Conservation (phyloP, 2,797 vertebrate genomes). For the Tolypeutes matacus region DNA sequence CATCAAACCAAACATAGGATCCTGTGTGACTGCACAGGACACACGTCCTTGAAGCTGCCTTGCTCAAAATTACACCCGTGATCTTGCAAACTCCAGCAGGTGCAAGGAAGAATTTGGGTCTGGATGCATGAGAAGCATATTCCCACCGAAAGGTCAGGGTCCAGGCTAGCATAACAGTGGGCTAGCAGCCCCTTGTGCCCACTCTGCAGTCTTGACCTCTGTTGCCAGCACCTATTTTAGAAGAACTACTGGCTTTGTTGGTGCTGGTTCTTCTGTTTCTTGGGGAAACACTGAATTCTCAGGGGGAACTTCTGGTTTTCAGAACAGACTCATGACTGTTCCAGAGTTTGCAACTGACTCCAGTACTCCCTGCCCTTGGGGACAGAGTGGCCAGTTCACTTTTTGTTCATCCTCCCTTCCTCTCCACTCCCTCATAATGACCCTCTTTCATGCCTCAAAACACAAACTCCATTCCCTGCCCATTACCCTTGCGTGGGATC, state of each 20-base stretch:
- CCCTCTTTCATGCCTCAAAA: neutral
- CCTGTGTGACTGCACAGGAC: fast-evolving
- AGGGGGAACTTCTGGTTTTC: neutral
- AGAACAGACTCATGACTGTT: neutral
- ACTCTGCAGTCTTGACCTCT: neutral
- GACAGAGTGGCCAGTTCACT: neutral
- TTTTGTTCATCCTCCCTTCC: neutral
- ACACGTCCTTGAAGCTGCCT: fast-evolving
- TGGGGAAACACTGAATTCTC: neutral
- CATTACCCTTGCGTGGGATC: neutral
- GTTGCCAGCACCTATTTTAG: neutral
- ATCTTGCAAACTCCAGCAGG: neutral
- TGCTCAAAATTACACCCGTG: neutral
- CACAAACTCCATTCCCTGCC: neutral
- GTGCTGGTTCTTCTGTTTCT: neutral
- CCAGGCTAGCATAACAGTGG: neutral
- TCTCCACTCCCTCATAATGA: neutral
- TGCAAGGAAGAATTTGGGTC: neutral
- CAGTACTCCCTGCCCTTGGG: neutral
- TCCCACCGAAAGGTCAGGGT: neutral
- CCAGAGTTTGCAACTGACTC: neutral
- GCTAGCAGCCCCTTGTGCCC: neutral
- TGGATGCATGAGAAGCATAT: fast-evolving
- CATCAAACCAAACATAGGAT: neutral
- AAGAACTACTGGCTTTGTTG: neutral